Percentiles rank a stretch among this genome's conserved stretches.
These are phyloP conservation scores for Corticium candelabrum DNA, from an alignment of 37 sponge, comb jelly and placozoan genomes.

Conservation along the genomic window DNA sequence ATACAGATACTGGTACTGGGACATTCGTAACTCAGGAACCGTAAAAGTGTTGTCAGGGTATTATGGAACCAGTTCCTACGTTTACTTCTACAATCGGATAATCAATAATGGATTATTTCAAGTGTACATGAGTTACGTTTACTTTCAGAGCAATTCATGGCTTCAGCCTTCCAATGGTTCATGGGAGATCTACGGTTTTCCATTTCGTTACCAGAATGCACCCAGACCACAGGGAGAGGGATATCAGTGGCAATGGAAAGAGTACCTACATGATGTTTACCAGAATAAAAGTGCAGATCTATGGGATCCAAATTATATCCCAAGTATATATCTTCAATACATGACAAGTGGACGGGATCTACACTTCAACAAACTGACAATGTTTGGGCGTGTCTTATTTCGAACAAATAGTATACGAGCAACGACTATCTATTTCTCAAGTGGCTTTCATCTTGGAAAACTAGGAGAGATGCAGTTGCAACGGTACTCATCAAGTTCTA, in stretches of 20 bases:
- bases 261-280: background rate
- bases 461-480: background rate
- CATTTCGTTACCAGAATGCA: background rate
- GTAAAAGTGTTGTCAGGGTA: no score
- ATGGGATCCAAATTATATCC: no score
- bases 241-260: background rate
- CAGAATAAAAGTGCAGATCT: background rate
- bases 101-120: background rate
- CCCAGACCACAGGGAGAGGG: background rate
- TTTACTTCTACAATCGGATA: background rate
- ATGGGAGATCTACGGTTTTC: background rate
- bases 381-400: background rate
- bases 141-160: no score
- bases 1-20: background rate
- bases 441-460: background rate
- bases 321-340: no score
- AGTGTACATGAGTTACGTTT: background rate
- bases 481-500: background rate
- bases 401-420: background rate
- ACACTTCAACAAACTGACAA: background rate
- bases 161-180: no score
- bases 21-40: background rate
- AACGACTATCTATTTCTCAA: background rate
- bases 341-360: background rate
- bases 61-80: no score